Conservation (phyloP, 2,113 vertebrate species). For the Petromus typicus region DNA sequence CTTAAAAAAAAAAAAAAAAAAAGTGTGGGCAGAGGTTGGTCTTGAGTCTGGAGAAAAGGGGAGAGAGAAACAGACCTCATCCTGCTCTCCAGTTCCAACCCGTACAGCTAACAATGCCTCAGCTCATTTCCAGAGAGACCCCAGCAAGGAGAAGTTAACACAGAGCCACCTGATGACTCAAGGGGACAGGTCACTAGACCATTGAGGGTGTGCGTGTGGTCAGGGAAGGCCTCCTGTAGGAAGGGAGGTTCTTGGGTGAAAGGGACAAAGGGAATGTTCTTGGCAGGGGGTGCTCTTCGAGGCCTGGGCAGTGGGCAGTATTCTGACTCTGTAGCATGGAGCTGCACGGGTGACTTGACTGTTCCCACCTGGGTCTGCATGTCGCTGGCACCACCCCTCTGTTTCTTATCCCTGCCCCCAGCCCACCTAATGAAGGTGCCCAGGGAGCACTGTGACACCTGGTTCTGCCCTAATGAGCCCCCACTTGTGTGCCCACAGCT, state of each 20-base stretch:
- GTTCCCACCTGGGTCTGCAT: neutral
- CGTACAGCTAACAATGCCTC: neutral
- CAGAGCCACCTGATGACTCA: neutral
- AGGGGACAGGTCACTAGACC: neutral
- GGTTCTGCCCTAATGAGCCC: neutral
- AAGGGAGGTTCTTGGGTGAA: neutral
- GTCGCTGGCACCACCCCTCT: neutral
- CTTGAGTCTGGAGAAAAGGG: neutral
- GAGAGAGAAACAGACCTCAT: neutral
- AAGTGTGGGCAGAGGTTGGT: neutral
- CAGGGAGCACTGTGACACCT: accelerated
- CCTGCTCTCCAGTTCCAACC: neutral
- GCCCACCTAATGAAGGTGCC: neutral
- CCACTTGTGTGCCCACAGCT: constrained; percentile 87
- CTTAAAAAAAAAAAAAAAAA: too few species aligned
- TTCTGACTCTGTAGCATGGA: neutral
- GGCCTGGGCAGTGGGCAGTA: neutral
- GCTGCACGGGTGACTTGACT: neutral
- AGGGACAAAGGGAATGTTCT: neutral
- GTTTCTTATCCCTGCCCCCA: neutral
- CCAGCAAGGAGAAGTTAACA: neutral
- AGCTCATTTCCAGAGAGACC: neutral
- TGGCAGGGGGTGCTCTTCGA: neutral
- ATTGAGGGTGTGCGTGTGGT: neutral
- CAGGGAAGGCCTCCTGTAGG: constrained; percentile 54